Percentiles rank a stretch among this genome's conserved stretches.
Conservation (phyloP, 2,113 vertebrate species). For the Tauraco erythrolophus region DNA sequence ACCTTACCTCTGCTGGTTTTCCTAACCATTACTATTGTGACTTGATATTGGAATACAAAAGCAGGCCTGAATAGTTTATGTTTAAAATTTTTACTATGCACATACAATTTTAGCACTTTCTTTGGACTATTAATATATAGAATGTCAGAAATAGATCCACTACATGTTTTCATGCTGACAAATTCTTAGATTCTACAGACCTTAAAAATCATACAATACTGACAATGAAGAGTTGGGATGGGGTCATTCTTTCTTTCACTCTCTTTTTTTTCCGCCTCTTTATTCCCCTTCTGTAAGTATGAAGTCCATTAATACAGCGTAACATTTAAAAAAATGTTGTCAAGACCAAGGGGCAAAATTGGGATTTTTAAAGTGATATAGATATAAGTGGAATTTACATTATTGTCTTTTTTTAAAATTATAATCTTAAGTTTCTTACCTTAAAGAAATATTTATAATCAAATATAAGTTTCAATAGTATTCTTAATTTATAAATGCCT, state of each 20-base stretch:
- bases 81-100: not conserved
- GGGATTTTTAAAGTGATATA: not conserved
- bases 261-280: fast-evolving
- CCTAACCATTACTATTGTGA: not conserved
- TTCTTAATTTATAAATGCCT: not conserved
- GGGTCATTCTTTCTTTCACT: not conserved
- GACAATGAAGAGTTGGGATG: not conserved
- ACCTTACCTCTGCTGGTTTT: not conserved
- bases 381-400: not conserved
- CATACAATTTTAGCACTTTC: not conserved
- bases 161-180: not conserved
- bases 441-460: not conserved
- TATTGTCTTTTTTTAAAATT: not conserved
- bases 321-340: not conserved
- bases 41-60: not conserved
- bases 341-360: not conserved
- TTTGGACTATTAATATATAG: not conserved
- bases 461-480: not conserved
- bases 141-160: not conserved
- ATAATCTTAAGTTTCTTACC: not conserved
- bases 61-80: not conserved
- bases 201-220: not conserved
- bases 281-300: not conserved
- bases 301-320: not conserved
- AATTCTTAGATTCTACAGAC: not conserved